Conservation (phyloP, 2,113 vertebrate genomes). For the Smithornis capensis region DNA sequence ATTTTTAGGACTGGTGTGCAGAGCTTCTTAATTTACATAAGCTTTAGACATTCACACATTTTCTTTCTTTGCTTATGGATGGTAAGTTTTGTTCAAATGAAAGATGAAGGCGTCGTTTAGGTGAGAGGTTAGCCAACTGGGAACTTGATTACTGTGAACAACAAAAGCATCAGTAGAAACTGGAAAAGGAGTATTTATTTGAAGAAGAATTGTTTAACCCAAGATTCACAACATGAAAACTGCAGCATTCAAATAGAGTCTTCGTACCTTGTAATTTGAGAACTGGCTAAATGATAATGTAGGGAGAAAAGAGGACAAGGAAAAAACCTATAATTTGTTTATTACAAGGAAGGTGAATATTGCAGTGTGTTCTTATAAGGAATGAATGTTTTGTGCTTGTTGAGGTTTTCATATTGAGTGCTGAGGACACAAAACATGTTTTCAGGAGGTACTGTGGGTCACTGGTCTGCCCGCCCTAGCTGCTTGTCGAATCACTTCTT, state of each 20-base stretch:
- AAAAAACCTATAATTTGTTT: conserved; percentile 45
- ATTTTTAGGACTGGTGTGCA: conserved; percentile 77
- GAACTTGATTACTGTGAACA: conserved; percentile 73
- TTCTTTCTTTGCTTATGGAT: conserved; percentile 76
- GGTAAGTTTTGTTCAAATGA: conserved; percentile 79
- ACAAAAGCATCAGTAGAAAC: conserved; percentile 55
- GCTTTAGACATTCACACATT: conserved; percentile 84
- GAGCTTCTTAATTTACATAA: conserved; percentile 82
- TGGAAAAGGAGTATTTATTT: conserved; percentile 71
- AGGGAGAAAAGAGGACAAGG: background rate
- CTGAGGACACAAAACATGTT: background rate
- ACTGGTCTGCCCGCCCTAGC: background rate
- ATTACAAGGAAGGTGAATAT: conserved; percentile 57
- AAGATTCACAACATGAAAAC: conserved; percentile 63
- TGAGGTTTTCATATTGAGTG: conserved; percentile 59
- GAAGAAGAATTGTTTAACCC: conserved; percentile 72
- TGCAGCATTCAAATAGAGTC: conserved; percentile 6
- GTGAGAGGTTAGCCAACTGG: conserved; percentile 73
- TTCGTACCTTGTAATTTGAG: conserved; percentile 65
- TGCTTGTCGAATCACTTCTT: background rate
- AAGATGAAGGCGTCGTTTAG: conserved; percentile 68
- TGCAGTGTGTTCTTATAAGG: conserved; percentile 54
- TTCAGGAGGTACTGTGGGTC: background rate
- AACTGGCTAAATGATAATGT: conserved; percentile 62
- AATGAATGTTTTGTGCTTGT: conserved; percentile 52